phyloP scores from a whole-genome alignment of 2,797 vertebrate genomes.

The Sebastes cheni region DNA sequence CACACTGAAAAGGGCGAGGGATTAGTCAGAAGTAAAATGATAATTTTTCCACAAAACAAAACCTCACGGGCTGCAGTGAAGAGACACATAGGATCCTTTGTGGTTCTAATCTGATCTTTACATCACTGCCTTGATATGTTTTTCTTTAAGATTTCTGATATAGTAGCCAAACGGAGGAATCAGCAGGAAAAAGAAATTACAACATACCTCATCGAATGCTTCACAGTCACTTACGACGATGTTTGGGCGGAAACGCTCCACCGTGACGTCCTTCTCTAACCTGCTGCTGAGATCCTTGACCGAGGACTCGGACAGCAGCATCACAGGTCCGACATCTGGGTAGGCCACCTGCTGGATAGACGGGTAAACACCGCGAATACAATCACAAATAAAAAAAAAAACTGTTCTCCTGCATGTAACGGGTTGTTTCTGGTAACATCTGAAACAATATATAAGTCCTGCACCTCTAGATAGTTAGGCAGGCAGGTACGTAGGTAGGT shows the following conservation, averaged over 20 bases:
- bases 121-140: neutral
- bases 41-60: conserved; percentile 10
- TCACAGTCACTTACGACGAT: conserved; percentile 87
- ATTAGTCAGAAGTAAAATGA: conserved; percentile 62
- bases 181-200: neutral
- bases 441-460: neutral
- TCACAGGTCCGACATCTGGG: conserved; percentile 85
- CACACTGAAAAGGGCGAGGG: conserved; percentile 45
- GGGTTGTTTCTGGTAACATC: neutral
- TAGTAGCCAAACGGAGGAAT: neutral
- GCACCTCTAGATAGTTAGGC: neutral
- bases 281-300: conserved; percentile 87
- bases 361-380: neutral
- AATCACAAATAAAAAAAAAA: neutral
- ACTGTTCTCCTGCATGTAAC: neutral
- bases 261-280: conserved; percentile 83
- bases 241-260: conserved; percentile 90
- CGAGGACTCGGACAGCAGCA: conserved; percentile 91
- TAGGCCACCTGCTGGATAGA: conserved; percentile 85
- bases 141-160: neutral
- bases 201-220: conserved; percentile 89
- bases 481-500: no score
- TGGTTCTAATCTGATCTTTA: neutral
- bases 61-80: neutral
- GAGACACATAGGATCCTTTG: neutral